A percentile compares a stretch with the other conserved stretches of the same genome.
Conservation (phyloP, 2,888 invertebrate genomes). For the Lasioglossum lativentre region DNA sequence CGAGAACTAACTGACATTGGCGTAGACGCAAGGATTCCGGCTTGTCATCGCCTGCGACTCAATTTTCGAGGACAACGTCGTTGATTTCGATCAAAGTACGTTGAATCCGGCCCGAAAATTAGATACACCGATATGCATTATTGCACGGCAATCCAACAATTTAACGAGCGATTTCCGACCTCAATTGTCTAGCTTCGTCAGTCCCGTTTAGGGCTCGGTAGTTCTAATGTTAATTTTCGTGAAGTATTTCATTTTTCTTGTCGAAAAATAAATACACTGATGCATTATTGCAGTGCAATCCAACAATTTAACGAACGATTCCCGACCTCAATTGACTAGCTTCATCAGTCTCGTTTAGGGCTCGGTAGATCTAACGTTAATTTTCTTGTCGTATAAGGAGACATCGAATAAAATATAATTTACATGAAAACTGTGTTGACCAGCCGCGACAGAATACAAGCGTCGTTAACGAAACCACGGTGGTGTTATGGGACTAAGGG, state of each 20-base stretch:
- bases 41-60: neutral
- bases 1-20: slow-evolving; percentile 59
- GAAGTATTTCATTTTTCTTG: no score
- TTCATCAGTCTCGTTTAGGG: no score
- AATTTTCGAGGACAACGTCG: neutral
- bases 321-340: no score
- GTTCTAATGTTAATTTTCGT: no score
- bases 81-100: neutral
- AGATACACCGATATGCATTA: neutral
- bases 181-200: no score
- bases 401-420: no score
- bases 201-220: no score
- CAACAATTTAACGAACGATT: neutral
- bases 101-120: neutral
- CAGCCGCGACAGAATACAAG: neutral
- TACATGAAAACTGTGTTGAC: no score
- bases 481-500: neutral
- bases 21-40: slow-evolving; percentile 53
- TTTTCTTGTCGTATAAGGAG: no score
- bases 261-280: neutral
- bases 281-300: neutral
- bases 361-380: no score
- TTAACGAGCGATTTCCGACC: neutral
- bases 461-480: slow-evolving; percentile 15
- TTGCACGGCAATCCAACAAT: neutral